Base-by-base conservation (phyloP, 2,797 vertebrate genomes). In the Rhabdophis nuchalis region DNA sequence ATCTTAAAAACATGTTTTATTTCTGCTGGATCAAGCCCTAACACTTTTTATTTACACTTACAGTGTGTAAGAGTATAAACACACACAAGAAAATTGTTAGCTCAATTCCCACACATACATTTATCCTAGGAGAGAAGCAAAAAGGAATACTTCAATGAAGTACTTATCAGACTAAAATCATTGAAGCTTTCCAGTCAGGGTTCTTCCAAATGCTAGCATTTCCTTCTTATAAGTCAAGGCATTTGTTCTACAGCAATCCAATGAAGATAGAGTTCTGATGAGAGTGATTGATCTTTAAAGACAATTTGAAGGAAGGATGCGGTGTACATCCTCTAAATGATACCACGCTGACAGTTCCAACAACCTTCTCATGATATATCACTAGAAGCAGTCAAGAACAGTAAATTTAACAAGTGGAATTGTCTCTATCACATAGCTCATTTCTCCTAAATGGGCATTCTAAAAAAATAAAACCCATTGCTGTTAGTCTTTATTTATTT, bases 361-460 rank as follows among this genome's bases (percentile, higher is more conserved):
- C 94, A 93, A 94, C 92, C 95, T 93, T 92, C 94, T 92, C 2
- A 0, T 95, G 95, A 96, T 94, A 87, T 94, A 96, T 97, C 93
- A 95, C 92, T 93, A 89, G 89, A 57, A 90, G 89, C 92, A 95
- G 90, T 0, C 0, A 41, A 94, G 95, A 95, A 95, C 95, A 94
- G 93, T 95, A 94, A 95, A 97, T 97, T 96, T 96, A 97, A 97
- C 95, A 96, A 97, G 96, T 96, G 92, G 91, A 85, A 93, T 93
- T 95, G 46, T 88, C 61, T 93, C 72, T 95, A 94, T 93, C 94
- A 91, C 87, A 53, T 92, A 93, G 93, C 93, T 94, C 94, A 95
- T 95, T 95, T 92, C 50, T 95, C 92, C 90, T 95, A 94, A 94
- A 95, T 95, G 94, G 92, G 52, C 60, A 92, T 95, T 94, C 90